phyloP scores from a whole-genome alignment of 2,888 invertebrate species.

The Phlogophora meticulosa region DNA sequence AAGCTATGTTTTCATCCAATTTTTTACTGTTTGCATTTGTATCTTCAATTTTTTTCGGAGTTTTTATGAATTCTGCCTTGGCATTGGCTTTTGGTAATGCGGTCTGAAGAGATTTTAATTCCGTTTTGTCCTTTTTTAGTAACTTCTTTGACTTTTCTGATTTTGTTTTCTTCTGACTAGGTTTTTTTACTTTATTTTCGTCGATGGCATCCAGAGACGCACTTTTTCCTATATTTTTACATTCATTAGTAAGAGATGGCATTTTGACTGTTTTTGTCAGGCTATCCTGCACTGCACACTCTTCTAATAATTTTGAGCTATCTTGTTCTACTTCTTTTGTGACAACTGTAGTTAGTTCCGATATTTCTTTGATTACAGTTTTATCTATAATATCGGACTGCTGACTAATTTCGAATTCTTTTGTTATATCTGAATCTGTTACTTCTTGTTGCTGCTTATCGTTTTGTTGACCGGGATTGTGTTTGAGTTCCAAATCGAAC shows the following conservation, averaged over 20 bases:
- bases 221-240: constrained; percentile 58
- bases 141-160: constrained; percentile 61
- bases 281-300: not conserved
- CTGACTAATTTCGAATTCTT: not conserved
- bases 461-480: constrained; percentile 3
- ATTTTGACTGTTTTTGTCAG: constrained; percentile 4
- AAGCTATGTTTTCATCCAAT: not conserved
- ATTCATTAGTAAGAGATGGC: constrained; percentile 14
- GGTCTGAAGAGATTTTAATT: constrained; percentile 25
- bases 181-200: constrained; percentile 47
- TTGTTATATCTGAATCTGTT: not conserved
- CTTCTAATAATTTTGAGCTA: constrained; percentile 11
- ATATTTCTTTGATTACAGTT: constrained; percentile 3
- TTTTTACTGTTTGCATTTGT: constrained; percentile 2
- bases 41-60: constrained; percentile 6
- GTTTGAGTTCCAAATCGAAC: not conserved
- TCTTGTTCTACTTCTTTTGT: constrained; percentile 19
- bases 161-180: constrained; percentile 56
- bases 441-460: constrained; percentile 7
- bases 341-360: constrained; percentile 1
- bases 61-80: constrained; percentile 17
- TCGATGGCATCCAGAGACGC: constrained; percentile 55
- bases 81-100: constrained; percentile 38
- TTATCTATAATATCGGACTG: constrained; percentile 4
- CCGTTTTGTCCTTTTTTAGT: constrained; percentile 24